Conservation (phyloP, 2,113 vertebrate genomes). For the Dendrocopos noguchii region DNA sequence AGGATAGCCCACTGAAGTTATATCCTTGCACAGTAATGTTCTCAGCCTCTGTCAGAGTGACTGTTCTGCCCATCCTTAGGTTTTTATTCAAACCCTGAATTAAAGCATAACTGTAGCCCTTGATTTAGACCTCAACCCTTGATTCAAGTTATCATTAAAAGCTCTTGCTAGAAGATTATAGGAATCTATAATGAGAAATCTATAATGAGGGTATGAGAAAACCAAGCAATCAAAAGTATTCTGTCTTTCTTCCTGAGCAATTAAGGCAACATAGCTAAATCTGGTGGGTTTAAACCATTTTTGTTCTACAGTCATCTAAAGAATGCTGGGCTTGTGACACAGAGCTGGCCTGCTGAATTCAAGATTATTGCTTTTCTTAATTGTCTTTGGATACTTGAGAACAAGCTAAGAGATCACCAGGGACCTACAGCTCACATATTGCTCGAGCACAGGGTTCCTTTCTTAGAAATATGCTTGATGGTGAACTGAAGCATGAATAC, state of each 20-base stretch:
- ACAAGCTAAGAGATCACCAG: rapidly evolving
- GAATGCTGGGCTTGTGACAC: background rate
- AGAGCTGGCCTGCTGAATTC: background rate
- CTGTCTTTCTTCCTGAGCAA: background rate
- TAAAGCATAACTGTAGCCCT: background rate
- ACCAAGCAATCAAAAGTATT: background rate
- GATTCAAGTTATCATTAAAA: background rate
- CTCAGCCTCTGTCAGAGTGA: background rate
- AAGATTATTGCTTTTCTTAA: background rate
- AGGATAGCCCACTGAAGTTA: background rate
- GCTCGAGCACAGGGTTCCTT: background rate
- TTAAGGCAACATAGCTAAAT: background rate
- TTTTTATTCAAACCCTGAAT: background rate
- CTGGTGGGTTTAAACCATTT: background rate
- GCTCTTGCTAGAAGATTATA: background rate
- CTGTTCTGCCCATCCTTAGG: background rate
- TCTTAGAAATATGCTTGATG: background rate
- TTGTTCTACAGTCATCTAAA: background rate
- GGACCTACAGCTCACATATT: background rate
- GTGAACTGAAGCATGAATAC: background rate
- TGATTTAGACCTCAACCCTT: background rate
- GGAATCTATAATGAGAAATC: too few relatives aligned
- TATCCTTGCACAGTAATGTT: background rate
- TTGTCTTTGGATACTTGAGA: background rate
- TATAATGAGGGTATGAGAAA: background rate